Percentiles rank a stretch among this genome's conserved stretches.
These are phyloP conservation scores for Smittia sp. DNA, from an alignment of 2,888 invertebrate species.

Conservation along the genomic window DNA sequence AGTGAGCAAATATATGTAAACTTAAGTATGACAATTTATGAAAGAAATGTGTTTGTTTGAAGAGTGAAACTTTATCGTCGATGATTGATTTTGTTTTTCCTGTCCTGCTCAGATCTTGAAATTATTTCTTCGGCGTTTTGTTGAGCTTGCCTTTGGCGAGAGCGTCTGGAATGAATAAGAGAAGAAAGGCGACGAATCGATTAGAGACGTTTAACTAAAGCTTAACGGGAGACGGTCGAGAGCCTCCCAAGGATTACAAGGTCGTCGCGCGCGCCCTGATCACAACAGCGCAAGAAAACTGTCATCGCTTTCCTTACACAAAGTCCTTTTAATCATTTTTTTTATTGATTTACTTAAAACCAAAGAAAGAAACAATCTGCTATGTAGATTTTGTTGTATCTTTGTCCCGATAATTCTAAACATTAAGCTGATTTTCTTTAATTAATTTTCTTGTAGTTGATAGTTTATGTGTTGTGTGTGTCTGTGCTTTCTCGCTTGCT, in stretches of 20 bases:
- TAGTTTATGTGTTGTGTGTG: constrained; percentile 25
- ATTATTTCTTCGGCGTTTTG: not conserved
- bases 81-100: too few species aligned
- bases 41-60: too few species aligned
- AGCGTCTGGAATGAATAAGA: not conserved
- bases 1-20: too few species aligned
- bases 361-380: constrained; percentile 35
- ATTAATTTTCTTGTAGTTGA: constrained; percentile 30
- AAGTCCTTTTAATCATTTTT: constrained; percentile 31
- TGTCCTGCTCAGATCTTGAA: too few species aligned
- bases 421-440: constrained; percentile 35
- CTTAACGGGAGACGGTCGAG: too few species aligned
- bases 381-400: constrained; percentile 18
- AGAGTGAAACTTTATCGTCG: too few species aligned
- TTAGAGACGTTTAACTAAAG: too few species aligned
- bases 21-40: too few species aligned
- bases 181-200: not conserved
- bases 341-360: constrained; percentile 37
- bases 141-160: not conserved
- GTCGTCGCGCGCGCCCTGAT: too few species aligned
- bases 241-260: too few species aligned
- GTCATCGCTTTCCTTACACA: not conserved
- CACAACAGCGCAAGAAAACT: too few species aligned
- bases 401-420: constrained; percentile 33
- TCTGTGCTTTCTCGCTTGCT: constrained; percentile 2